Base-by-base conservation (phyloP, 2,888 invertebrate species). In the Apotomis turbidana region DNA sequence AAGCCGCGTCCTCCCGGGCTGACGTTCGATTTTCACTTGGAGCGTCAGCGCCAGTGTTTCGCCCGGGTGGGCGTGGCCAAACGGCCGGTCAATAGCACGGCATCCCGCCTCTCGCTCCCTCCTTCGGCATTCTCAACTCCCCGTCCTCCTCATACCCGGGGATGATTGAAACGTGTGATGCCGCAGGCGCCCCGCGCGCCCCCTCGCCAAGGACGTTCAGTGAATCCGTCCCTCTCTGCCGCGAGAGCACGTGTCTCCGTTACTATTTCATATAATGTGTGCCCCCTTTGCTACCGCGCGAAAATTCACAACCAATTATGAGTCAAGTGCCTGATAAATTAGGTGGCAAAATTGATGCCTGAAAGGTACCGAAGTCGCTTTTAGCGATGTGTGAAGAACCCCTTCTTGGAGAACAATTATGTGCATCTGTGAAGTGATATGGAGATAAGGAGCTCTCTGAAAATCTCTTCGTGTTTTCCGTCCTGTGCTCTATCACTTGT, bases 121-220 rank as follows among this genome's bases (percentile, higher is more conserved):
- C 87, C 66, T 78, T 73, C 71, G 66, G 71, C 71, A 60, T 71
- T 68, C 78, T 73, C 76, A 74, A 83, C 81, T 74, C 80, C 76
- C 79, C 85, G 80, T 90, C 91, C 80, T 87, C 76, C 78, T 90
- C 87, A 84, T 90, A 72, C 82, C 88, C 84, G 88, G 93, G 93
- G 91, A 93, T 93, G 93, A 93, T 93, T 93, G 93, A 93, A 93
- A 91, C 91, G 93, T 93, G 91, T 92, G 91, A 91, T 90, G 93
- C 93, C 93, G 93, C 93, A 92, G 90, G 93, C 93, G 93, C 92
- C 92, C 93, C 93, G 86, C 90, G 86, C 90, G 84, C 90, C 91
- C 91, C 91, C 90, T 86, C 87, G 86, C 91, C 93, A 93, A 93
- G 93, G 93, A 93, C 93, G 92, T 92, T 92, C 92, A 93, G 93